phyloP scores from a whole-genome alignment of 2,113 vertebrate species.

The Pygoscelis adeliae region DNA sequence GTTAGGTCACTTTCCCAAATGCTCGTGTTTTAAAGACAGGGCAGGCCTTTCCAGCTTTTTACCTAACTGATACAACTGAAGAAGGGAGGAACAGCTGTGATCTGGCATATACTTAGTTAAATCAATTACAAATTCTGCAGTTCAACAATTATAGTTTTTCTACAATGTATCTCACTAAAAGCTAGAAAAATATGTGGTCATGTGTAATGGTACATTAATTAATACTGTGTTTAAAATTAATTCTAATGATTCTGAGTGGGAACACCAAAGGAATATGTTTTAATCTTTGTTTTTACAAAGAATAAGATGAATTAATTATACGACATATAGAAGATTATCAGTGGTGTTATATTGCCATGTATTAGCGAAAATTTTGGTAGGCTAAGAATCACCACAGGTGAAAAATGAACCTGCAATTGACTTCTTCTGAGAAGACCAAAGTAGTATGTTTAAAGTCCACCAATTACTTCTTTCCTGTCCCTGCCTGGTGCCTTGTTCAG shows the following conservation, averaged over 20 bases:
- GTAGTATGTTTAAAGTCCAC: not conserved
- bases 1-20: not conserved
- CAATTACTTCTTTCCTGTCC: not conserved
- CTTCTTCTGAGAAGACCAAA: not conserved
- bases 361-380: not conserved
- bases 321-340: not conserved
- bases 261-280: not conserved
- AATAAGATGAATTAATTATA: slow-evolving; percentile 29
- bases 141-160: not conserved
- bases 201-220: slow-evolving; percentile 27
- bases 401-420: not conserved
- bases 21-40: not conserved
- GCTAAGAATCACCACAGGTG: not conserved
- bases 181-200: not conserved
- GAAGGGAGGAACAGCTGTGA: not conserved
- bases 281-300: slow-evolving; percentile 6
- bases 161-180: slow-evolving; percentile 3
- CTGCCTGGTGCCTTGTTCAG: not conserved
- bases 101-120: not conserved
- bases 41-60: not conserved
- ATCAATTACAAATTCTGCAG: not conserved
- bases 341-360: not conserved
- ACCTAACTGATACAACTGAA: not conserved
- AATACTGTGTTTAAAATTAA: slow-evolving; percentile 3
- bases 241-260: not conserved